Percentiles rank a stretch among this genome's conserved stretches.
Evolutionary conservation across 2,888 invertebrate genomes (phyloP).

Genomic region (Agrotis segetum): DNA sequence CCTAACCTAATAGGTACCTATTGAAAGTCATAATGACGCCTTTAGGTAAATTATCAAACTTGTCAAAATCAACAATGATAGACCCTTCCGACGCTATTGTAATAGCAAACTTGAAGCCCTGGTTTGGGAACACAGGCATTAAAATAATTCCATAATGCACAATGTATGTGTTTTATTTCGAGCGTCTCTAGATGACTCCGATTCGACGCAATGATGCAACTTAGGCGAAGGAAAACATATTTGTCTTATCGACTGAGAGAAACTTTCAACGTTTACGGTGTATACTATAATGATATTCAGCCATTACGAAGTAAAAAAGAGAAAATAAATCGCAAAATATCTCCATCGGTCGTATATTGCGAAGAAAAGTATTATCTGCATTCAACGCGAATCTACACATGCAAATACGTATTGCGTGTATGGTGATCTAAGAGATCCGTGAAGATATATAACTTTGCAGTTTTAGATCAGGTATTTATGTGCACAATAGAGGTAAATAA

Average conservation of each 20-base stretch:
- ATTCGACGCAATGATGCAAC: not conserved
- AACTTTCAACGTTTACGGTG: conserved; percentile 4
- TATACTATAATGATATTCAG: conserved; percentile 16
- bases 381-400: conserved; percentile 41
- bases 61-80: too few species aligned
- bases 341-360: conserved; percentile 24
- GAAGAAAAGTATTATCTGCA: conserved; percentile 40
- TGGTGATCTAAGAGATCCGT: conserved; percentile 40
- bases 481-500: conserved; percentile 21
- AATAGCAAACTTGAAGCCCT: too few species aligned
- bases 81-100: too few species aligned
- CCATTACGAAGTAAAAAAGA: conserved; percentile 20
- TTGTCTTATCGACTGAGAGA: conserved; percentile 9
- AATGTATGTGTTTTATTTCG: too few species aligned
- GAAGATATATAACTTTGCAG: conserved; percentile 33
- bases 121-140: too few species aligned
- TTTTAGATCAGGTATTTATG: conserved; percentile 14
- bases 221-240: not conserved
- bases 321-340: conserved; percentile 36
- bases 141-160: too few species aligned
- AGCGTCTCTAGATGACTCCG: not conserved
- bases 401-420: conserved; percentile 53
- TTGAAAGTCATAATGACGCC: too few species aligned
- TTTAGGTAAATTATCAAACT: too few species aligned
- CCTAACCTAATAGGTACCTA: too few species aligned